Conservation (phyloP, 2,888 invertebrate genomes). For the Proisotoma minuta region DNA sequence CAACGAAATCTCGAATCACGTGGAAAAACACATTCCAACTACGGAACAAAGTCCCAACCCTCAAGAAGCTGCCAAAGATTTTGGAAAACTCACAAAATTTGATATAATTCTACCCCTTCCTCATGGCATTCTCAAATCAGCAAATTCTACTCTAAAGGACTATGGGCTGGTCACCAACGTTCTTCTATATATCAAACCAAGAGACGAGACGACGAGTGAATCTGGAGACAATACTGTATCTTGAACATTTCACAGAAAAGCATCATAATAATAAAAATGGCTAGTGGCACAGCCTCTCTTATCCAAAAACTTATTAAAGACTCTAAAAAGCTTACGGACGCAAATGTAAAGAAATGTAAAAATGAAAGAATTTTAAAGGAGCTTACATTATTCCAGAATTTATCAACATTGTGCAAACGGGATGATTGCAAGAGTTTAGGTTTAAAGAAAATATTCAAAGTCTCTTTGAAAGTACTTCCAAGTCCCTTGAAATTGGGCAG, state of each 20-base stretch:
- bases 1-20: constrained; percentile 19
- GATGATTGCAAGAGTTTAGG: not conserved
- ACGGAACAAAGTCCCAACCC: no score
- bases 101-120: constrained; percentile 30
- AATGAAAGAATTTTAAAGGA: constrained; percentile 30
- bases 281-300: not conserved
- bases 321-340: constrained; percentile 30
- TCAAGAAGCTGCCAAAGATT: not conserved
- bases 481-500: not conserved
- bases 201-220: not conserved
- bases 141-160: constrained; percentile 24
- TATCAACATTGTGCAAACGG: constrained; percentile 17
- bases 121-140: constrained; percentile 25
- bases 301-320: constrained; percentile 27
- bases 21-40: constrained; percentile 4
- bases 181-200: constrained; percentile 24
- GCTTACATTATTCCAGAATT: constrained; percentile 34
- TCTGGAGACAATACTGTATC: not conserved
- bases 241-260: not conserved
- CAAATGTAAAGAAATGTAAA: constrained; percentile 20
- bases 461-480: constrained; percentile 19
- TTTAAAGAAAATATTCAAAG: constrained; percentile 24
- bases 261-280: not conserved
- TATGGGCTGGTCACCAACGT: constrained; percentile 33
- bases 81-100: not conserved